phyloP scores from a whole-genome alignment of 1,140 invertebrate species.

The Grapholita molesta region DNA sequence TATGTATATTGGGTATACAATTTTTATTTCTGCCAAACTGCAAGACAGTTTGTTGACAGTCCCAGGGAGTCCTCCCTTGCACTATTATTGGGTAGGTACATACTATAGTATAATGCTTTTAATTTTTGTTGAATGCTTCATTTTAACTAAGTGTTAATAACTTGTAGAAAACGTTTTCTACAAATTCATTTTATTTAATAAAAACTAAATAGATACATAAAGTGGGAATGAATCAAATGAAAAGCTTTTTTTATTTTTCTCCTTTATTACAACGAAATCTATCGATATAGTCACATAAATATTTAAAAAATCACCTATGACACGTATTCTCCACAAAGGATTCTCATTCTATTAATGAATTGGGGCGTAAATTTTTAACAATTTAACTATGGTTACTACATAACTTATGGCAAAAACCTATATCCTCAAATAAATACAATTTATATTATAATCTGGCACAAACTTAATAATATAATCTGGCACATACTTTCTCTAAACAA shows the following conservation, averaged over 20 bases:
- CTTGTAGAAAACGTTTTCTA: no score
- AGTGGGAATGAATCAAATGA: slow-evolving; percentile 5
- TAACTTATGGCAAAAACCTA: not conserved
- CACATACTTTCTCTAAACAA: slow-evolving; percentile 1
- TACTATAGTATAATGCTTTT: no score
- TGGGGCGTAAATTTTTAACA: slow-evolving; percentile 1
- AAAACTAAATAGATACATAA: no score
- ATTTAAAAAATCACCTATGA: slow-evolving; percentile 40
- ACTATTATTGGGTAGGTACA: no score
- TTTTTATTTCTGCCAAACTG: no score
- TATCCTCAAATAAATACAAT: not conserved
- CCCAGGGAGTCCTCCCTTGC: no score
- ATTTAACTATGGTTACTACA: not conserved
- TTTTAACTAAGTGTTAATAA: no score
- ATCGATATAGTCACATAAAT: slow-evolving; percentile 67
- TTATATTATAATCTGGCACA: slow-evolving; percentile 1
- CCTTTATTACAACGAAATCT: slow-evolving; percentile 74
- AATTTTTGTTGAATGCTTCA: no score
- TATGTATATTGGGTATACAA: no score
- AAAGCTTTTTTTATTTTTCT: slow-evolving; percentile 31
- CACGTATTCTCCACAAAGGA: not conserved
- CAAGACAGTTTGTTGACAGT: no score
- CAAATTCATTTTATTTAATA: not conserved
- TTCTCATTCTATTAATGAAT: not conserved
- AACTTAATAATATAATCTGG: slow-evolving; percentile 6